These are phyloP conservation scores for Peromyscus nudipes DNA, from an alignment of 2,797 vertebrate species.

Conservation along the genomic window DNA sequence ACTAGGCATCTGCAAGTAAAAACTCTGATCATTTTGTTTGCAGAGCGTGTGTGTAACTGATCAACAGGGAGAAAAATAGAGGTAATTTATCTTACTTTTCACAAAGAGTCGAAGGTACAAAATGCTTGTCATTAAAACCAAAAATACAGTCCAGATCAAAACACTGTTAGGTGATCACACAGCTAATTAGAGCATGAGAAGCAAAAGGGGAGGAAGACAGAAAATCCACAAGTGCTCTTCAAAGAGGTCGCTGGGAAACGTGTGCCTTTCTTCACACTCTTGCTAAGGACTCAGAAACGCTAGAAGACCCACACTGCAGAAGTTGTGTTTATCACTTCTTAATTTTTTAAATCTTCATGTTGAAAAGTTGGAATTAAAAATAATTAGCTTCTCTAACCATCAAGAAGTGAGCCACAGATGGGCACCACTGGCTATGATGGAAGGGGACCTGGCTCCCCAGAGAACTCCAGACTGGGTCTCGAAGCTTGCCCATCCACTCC, in stretches of 20 bases:
- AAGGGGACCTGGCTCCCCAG: not conserved
- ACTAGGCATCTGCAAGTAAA: not conserved
- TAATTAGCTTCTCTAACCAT: not conserved
- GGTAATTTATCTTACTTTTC: constrained; percentile 71
- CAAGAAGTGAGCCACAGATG: not conserved
- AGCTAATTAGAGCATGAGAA: constrained; percentile 74
- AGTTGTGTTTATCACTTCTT: constrained; percentile 28
- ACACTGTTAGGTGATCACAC: constrained; percentile 64
- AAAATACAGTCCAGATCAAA: constrained; percentile 77
- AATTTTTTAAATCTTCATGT: constrained; percentile 64
- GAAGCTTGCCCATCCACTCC: not conserved
- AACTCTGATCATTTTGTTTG: constrained; percentile 37
- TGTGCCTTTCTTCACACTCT: constrained; percentile 60
- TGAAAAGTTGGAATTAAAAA: constrained; percentile 43
- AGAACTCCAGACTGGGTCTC: not conserved
- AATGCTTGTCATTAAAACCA: constrained; percentile 74
- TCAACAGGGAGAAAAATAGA: constrained; percentile 64
- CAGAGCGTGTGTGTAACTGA: constrained; percentile 18
- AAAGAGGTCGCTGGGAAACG: not conserved
- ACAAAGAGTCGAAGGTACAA: constrained; percentile 60
- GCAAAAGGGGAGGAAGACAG: constrained; percentile 52
- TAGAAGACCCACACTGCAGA: not conserved
- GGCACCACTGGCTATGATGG: not conserved
- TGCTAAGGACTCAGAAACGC: not conserved
- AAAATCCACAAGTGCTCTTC: constrained; percentile 55